Conservation (phyloP, 2,113 vertebrate genomes). For the Argyrosomus japonicus region DNA sequence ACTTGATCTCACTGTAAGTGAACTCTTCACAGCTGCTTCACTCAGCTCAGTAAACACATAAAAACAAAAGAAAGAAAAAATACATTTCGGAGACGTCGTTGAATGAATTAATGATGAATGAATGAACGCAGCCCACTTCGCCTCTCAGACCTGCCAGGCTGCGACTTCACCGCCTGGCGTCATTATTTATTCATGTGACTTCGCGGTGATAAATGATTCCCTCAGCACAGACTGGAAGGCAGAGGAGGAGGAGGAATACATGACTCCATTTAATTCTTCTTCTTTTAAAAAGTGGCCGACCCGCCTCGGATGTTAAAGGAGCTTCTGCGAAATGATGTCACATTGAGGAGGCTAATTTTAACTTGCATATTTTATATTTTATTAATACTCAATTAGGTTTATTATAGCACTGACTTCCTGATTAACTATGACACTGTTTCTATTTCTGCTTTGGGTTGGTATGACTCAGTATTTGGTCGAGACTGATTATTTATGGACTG, state of each 20-base stretch:
- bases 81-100: slow-evolving; percentile 14
- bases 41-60: neutral
- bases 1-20: neutral
- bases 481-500: too few species aligned
- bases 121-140: neutral
- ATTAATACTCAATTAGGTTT: slow-evolving; percentile 23
- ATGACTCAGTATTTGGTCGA: neutral
- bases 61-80: slow-evolving; percentile 22
- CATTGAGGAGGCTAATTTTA: slow-evolving; percentile 33
- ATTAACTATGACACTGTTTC: slow-evolving; percentile 27
- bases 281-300: slow-evolving; percentile 14
- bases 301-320: slow-evolving; percentile 10
- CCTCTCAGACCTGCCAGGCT: slow-evolving; percentile 48
- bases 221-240: slow-evolving; percentile 61
- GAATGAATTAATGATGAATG: slow-evolving; percentile 66
- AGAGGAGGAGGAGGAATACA: slow-evolving; percentile 24
- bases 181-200: slow-evolving; percentile 72
- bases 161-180: slow-evolving; percentile 22
- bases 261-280: slow-evolving; percentile 51
- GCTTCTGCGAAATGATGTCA: neutral
- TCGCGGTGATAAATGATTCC: slow-evolving; percentile 63
- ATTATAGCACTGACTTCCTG: slow-evolving; percentile 17
- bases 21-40: neutral
- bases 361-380: slow-evolving; percentile 45
- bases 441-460: slow-evolving; percentile 16